Conservation (phyloP, 2,888 invertebrate species). For the Zele albiditarsus region DNA sequence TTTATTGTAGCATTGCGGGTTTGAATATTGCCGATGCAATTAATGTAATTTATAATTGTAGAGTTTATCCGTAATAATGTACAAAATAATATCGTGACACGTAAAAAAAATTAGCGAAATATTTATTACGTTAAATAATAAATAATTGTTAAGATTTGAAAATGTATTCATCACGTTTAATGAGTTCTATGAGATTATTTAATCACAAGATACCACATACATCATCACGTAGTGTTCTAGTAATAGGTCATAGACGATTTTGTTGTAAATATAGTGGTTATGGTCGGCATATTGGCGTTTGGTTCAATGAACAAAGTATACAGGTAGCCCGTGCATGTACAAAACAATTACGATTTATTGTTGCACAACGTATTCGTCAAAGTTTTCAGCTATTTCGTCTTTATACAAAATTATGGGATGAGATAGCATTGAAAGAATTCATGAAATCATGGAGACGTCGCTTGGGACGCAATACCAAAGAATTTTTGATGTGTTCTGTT, state of each 20-base stretch:
- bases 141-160: neutral
- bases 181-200: constrained; percentile 10
- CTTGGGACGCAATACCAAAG: constrained; percentile 73
- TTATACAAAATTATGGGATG: constrained; percentile 79
- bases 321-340: constrained; percentile 61
- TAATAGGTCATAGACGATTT: constrained; percentile 38
- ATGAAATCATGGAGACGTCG: constrained; percentile 72
- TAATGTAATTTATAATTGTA: neutral
- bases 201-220: constrained; percentile 19
- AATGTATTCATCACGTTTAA: constrained; percentile 21
- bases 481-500: constrained; percentile 76
- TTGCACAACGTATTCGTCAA: constrained; percentile 78
- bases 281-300: constrained; percentile 56
- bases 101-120: no score
- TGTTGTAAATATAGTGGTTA: constrained; percentile 57
- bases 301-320: constrained; percentile 62
- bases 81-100: neutral
- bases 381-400: constrained; percentile 79
- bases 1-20: neutral
- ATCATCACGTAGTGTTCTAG: neutral
- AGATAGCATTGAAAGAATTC: constrained; percentile 76
- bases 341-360: constrained; percentile 66
- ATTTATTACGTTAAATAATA: neutral
- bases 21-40: neutral
- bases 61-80: neutral